These are phyloP conservation scores for Biston betularia DNA, from an alignment of 2,888 invertebrate genomes.

Conservation along the genomic window DNA sequence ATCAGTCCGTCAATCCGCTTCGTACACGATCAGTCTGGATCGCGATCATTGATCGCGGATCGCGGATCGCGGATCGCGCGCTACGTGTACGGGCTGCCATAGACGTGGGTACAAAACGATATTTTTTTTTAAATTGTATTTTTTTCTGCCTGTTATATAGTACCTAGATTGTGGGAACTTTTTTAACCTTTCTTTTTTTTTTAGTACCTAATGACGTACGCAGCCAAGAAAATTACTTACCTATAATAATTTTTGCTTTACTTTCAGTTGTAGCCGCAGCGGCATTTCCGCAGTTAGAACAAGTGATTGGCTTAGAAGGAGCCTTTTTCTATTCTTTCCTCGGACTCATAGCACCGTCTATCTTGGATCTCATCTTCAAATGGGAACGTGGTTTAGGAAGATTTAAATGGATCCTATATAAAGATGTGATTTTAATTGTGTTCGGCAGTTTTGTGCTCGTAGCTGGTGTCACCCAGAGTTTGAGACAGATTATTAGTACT, in stretches of 20 bases:
- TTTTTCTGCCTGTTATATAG: too few relatives aligned
- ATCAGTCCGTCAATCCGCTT: too few relatives aligned
- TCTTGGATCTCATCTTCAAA: conserved; percentile 89
- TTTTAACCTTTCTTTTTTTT: too few relatives aligned
- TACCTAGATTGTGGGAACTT: too few relatives aligned
- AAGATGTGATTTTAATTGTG: conserved; percentile 87
- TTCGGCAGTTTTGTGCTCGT: conserved; percentile 89
- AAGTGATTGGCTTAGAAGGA: conserved; percentile 81
- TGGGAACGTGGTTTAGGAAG: conserved; percentile 89
- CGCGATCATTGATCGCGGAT: too few relatives aligned
- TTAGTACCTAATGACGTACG: not conserved
- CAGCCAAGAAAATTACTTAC: not conserved
- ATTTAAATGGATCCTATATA: conserved; percentile 89
- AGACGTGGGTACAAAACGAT: too few relatives aligned
- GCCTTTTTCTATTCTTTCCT: conserved; percentile 89
- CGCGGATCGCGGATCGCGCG: too few relatives aligned
- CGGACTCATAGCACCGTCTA: conserved; percentile 91
- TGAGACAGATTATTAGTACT: conserved; percentile 71
- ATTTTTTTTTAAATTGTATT: too few relatives aligned
- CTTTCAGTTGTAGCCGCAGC: conserved; percentile 77
- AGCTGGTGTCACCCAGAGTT: conserved; percentile 86
- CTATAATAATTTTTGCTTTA: conserved; percentile 9
- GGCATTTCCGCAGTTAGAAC: conserved; percentile 71
- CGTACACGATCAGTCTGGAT: too few relatives aligned
- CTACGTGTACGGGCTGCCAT: too few relatives aligned